Evolutionary conservation across 2,888 invertebrate species (phyloP).

Genomic region (Parasteatoda lunata): DNA sequence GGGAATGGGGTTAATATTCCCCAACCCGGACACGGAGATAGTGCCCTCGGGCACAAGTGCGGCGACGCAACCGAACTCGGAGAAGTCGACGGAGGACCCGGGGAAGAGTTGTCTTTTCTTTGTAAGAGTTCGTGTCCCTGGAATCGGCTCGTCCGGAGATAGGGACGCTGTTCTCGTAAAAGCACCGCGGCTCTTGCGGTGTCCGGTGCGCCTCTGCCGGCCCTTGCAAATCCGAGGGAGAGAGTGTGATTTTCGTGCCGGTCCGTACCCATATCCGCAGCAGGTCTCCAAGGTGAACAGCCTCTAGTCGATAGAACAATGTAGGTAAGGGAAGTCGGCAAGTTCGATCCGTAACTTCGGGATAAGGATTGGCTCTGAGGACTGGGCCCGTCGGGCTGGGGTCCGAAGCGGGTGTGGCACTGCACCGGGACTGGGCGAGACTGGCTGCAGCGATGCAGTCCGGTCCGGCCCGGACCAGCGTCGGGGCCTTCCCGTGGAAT

Average conservation of each 20-base stretch:
- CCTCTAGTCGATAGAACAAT: conserved; percentile 82
- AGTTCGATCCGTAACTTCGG: conserved; percentile 79
- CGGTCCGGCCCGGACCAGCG: conserved; percentile 71
- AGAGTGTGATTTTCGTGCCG: conserved; percentile 60
- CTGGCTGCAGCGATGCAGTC: too few species aligned
- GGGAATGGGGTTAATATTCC: too few species aligned
- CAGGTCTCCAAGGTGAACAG: conserved; percentile 84
- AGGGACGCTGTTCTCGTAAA: conserved; percentile 73
- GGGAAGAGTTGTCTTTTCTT: conserved; percentile 77
- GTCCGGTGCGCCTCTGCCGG: too few species aligned
- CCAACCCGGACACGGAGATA: too few species aligned
- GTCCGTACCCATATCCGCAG: conserved; percentile 79
- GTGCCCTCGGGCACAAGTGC: too few species aligned
- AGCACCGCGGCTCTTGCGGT: conserved; percentile 75
- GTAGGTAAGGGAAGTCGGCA: conserved; percentile 83
- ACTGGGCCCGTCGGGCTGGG: conserved; percentile 80
- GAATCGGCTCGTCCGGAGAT: conserved; percentile 75
- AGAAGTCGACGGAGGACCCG: too few species aligned
- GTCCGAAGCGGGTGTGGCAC: conserved; percentile 75
- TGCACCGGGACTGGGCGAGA: conserved; percentile 72
- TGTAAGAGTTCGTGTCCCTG: conserved; percentile 74
- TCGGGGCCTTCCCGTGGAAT: conserved; percentile 72
- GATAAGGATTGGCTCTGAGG: conserved; percentile 85
- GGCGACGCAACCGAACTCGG: too few species aligned
- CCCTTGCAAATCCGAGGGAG: too few species aligned